These are phyloP conservation scores for Nomada lathburiana DNA, from an alignment of 2,888 invertebrate species.

Conservation along the genomic window DNA sequence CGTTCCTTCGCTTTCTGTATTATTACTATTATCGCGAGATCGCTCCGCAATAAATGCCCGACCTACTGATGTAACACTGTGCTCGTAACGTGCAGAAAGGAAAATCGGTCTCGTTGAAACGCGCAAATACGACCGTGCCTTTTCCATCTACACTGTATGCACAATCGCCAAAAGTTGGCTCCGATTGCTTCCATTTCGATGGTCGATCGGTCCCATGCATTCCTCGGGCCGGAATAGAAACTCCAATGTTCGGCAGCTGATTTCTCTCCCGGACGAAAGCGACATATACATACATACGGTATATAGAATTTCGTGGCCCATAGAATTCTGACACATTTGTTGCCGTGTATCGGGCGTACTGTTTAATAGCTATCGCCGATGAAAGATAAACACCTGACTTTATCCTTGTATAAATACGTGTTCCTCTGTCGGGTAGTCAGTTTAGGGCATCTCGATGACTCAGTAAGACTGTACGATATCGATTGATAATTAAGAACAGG, in stretches of 20 bases:
- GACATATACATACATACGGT: too few species aligned
- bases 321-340: neutral
- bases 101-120: constrained; percentile 17
- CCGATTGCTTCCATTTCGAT: too few species aligned
- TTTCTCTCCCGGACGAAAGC: too few species aligned
- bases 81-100: constrained; percentile 27
- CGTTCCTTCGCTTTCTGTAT: constrained; percentile 52
- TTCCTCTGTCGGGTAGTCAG: neutral
- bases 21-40: constrained; percentile 56
- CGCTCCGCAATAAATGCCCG: constrained; percentile 15
- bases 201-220: too few species aligned
- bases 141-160: neutral
- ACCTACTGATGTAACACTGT: constrained; percentile 35
- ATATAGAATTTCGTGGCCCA: neutral
- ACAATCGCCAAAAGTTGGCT: too few species aligned
- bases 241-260: too few species aligned
- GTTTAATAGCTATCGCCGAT: neutral
- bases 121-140: neutral
- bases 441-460: constrained; percentile 54
- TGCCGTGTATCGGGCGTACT: neutral
- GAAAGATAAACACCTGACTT: neutral
- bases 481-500: constrained; percentile 67
- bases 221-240: too few species aligned
- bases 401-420: constrained; percentile 21
- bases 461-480: constrained; percentile 63